Percentiles rank a stretch among this genome's conserved stretches.
Evolutionary conservation across 30 jellyfish, hydroid and myxozoan genomes (phyloP).

Genomic region (Rhopilema esculentum): DNA sequence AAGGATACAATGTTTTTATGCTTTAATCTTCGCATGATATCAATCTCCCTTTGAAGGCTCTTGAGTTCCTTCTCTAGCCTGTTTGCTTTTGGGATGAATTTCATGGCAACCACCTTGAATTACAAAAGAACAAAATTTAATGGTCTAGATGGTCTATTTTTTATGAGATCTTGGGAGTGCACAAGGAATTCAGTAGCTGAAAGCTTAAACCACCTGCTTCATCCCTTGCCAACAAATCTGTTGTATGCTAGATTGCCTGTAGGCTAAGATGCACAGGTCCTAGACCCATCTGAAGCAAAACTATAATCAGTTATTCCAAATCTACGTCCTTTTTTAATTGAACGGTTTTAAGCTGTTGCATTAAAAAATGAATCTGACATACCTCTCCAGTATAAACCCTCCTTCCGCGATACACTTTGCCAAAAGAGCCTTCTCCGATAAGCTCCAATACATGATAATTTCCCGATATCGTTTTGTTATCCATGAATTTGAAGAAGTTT

Average conservation of each 20-base stretch:
- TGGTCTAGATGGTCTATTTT: no score
- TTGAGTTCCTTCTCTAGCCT: conserved; percentile 90
- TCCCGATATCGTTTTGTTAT: conserved; percentile 26
- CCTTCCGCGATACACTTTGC: conserved; percentile 95
- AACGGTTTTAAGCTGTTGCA: not conserved
- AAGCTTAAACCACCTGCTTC: no score
- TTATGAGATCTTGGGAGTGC: no score
- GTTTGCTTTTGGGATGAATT: conserved; percentile 91
- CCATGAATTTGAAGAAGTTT: not conserved
- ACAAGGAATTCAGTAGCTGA: no score
- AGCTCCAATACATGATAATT: conserved; percentile 97
- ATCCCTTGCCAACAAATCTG: no score
- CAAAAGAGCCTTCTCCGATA: conserved; percentile 99
- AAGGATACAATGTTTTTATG: conserved; percentile 91
- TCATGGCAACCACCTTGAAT: conserved; percentile 94
- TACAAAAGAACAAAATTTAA: not conserved
- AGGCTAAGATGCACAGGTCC: no score
- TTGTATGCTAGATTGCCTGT: no score
- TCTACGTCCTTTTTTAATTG: not conserved
- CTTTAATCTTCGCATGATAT: conserved; percentile 88
- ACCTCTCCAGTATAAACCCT: conserved; percentile 94
- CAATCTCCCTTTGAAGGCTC: conserved; percentile 94
- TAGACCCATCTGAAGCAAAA: no score
- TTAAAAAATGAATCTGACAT: not conserved
- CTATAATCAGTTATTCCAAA: no score